Percentiles rank a stretch among this genome's conserved stretches.
These are phyloP conservation scores for Sebastes cheni DNA, from an alignment of 2,797 vertebrate species.

Conservation along the genomic window DNA sequence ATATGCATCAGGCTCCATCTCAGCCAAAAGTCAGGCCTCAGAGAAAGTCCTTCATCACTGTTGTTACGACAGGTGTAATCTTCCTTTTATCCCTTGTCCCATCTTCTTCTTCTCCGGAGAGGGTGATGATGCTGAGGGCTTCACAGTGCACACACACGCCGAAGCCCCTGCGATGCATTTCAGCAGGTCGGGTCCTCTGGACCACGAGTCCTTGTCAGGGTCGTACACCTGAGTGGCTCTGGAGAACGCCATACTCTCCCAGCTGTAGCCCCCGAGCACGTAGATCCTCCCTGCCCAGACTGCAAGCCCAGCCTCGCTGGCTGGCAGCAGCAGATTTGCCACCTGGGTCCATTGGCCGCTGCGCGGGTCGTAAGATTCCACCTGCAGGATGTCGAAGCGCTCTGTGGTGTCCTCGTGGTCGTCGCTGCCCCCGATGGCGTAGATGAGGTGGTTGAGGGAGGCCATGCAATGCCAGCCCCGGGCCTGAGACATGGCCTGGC, in stretches of 20 bases:
- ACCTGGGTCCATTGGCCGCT: constrained; percentile 92
- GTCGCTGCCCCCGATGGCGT: constrained; percentile 91
- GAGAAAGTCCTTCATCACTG: not conserved
- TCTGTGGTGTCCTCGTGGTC: constrained; percentile 91
- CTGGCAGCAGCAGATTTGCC: constrained; percentile 87
- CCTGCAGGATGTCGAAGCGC: constrained; percentile 91
- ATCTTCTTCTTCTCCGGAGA: constrained; percentile 77
- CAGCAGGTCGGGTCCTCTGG: constrained; percentile 87
- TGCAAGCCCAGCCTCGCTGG: constrained; percentile 91
- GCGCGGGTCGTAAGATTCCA: constrained; percentile 90
- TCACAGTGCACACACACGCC: constrained; percentile 89
- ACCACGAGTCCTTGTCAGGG: constrained; percentile 87
- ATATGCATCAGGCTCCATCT: not conserved
- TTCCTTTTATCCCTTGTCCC: constrained; percentile 41
- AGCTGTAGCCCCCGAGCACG: constrained; percentile 95
- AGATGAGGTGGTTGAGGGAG: constrained; percentile 88
- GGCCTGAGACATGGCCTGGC: constrained; percentile 88
- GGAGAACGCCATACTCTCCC: constrained; percentile 93
- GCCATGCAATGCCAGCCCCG: constrained; percentile 98
- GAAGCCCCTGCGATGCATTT: constrained; percentile 91
- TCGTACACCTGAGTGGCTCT: constrained; percentile 90
- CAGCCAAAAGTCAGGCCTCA: not conserved
- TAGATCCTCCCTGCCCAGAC: constrained; percentile 90
- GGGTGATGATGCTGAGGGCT: constrained; percentile 46
- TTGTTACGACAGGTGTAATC: constrained; percentile 36